Evolutionary conservation across 1,140 invertebrate genomes (phyloP).

Genomic region (Schlechtendalia chinensis): DNA sequence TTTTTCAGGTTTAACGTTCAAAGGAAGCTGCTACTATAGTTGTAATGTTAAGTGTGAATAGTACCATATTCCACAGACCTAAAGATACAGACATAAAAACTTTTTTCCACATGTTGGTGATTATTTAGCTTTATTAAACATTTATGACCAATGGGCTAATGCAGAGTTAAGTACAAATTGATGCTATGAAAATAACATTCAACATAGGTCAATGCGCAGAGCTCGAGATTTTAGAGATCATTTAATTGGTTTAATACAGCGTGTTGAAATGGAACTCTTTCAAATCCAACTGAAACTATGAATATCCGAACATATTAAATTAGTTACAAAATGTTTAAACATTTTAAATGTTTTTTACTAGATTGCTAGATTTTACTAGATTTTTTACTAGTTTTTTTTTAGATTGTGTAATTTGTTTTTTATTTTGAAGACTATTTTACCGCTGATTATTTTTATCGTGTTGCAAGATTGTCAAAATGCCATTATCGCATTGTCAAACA

Average conservation of each 20-base stretch:
- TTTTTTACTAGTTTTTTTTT: too few species aligned
- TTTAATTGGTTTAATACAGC: too few species aligned
- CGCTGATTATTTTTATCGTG: too few species aligned
- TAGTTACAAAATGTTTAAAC: too few species aligned
- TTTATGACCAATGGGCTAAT: slow-evolving; percentile 95
- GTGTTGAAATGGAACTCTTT: too few species aligned
- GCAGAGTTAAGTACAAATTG: slow-evolving; percentile 91
- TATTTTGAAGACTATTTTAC: slow-evolving; percentile 64
- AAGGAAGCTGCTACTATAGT: slow-evolving; percentile 96
- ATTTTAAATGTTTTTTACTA: neutral
- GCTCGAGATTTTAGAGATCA: slow-evolving; percentile 96
- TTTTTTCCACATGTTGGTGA: slow-evolving; percentile 91
- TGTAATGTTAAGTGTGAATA: slow-evolving; percentile 98
- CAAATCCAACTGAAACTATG: too few species aligned
- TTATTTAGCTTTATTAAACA: slow-evolving; percentile 92
- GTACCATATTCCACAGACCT: slow-evolving; percentile 95
- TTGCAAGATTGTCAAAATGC: too few species aligned
- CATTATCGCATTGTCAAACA: too few species aligned
- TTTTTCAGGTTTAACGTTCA: slow-evolving; percentile 83
- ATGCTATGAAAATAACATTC: slow-evolving; percentile 99
- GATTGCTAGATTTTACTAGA: too few species aligned
- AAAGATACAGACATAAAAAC: slow-evolving; percentile 96
- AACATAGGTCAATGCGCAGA: slow-evolving; percentile 93
- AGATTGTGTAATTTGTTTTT: slow-evolving; percentile 1
- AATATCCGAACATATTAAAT: slow-evolving; percentile 86